Evolutionary conservation across 2,113 vertebrate genomes (phyloP).

Genomic region (Platysternon megacephalum): DNA sequence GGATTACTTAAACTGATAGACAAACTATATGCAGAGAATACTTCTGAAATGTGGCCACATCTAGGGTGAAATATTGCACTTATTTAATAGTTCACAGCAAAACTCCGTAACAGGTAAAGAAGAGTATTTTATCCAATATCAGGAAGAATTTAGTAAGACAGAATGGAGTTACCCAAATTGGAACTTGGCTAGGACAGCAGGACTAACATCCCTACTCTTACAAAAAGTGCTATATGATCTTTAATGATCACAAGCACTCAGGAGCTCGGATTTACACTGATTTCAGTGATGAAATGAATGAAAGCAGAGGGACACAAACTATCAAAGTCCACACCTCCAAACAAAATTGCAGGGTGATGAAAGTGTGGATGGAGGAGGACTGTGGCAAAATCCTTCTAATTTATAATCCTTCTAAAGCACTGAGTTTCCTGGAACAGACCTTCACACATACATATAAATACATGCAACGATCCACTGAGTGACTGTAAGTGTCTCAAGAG

Average conservation of each 20-base stretch:
- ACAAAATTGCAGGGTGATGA: not conserved
- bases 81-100: not conserved
- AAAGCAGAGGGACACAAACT: not conserved
- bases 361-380: not conserved
- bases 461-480: not conserved
- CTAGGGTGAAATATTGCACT: not conserved
- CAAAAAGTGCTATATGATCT: not conserved
- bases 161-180: fast-evolving
- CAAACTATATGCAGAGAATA: not conserved
- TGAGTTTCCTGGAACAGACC: not conserved
- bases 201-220: not conserved
- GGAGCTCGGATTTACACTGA: not conserved
- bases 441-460: not conserved
- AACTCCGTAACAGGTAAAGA: not conserved
- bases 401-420: not conserved
- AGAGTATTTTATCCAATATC: not conserved
- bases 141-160: fast-evolving
- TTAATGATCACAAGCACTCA: not conserved
- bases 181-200: fast-evolving
- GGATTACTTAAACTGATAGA: not conserved
- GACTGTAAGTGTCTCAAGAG: slow-evolving; percentile 7
- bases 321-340: not conserved
- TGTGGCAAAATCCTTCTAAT: fast-evolving
- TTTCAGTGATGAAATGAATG: fast-evolving
- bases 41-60: not conserved